Evolutionary conservation across 2,113 vertebrate species (phyloP).

Genomic region (Charadrius vociferus): DNA sequence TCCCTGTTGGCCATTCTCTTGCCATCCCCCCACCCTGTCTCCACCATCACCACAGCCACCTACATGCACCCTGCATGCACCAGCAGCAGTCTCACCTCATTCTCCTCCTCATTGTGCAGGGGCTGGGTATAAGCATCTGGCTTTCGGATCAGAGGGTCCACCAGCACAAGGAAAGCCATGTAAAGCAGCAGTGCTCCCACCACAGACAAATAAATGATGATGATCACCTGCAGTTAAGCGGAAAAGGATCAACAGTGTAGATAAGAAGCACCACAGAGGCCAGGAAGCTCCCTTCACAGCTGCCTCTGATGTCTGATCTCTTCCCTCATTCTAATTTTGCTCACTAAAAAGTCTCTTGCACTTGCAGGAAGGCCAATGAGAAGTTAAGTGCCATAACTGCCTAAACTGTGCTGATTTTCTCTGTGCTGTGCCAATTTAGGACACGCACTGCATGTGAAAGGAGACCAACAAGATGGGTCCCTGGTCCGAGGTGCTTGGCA

Average conservation of each 20-base stretch:
- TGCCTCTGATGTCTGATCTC: background rate
- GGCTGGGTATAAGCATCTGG: conserved; percentile 87
- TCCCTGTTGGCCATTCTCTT: background rate
- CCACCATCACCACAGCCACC: background rate
- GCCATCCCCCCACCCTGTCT: background rate
- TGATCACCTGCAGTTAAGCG: conserved; percentile 82
- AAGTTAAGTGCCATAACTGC: background rate
- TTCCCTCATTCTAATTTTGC: background rate
- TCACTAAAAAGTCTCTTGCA: background rate
- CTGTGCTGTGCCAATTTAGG: background rate
- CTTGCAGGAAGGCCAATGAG: background rate
- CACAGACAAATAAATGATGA: conserved; percentile 92
- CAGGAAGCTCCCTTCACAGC: background rate
- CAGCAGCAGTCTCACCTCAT: conserved; percentile 76
- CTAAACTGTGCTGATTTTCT: background rate
- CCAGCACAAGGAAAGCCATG: conserved; percentile 94
- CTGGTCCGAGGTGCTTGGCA: background rate
- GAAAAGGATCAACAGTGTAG: background rate
- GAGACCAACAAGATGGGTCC: background rate
- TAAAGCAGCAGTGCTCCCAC: conserved; percentile 92
- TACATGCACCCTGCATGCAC: no score
- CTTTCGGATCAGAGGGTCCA: conserved; percentile 94
- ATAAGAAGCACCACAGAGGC: background rate
- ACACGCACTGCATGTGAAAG: background rate
- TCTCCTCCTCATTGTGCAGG: conserved; percentile 90